Base-by-base conservation (phyloP, 1,140 invertebrate genomes). In the Leguminivora glycinivorella region DNA sequence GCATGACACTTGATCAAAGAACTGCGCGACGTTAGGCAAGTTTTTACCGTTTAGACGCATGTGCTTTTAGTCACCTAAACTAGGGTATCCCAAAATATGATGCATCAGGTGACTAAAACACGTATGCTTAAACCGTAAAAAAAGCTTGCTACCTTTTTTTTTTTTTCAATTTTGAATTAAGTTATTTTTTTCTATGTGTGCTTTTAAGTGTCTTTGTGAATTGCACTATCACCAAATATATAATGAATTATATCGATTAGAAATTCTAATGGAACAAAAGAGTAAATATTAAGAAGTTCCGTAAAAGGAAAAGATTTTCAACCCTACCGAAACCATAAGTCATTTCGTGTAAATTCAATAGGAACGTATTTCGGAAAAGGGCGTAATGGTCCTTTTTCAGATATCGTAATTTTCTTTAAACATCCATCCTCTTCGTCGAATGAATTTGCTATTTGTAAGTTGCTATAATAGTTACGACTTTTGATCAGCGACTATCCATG, bases 241-340 rank as follows among this genome's bases (percentile, higher is more conserved):
- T 0, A 17, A 22, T 52, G 47, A 52, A 52, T 52, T 52, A 52
- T 52, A 52, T 52, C 47, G 47, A 52, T 52, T 52, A 10, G 47
- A 52, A 52, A 52, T 52, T 22, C 2, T 9, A 19, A 9, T 52
- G 19, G 47, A 52, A 52, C 47, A 9, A 19, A 6, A 22, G 47
- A 17, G 40, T 17, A 17, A 43, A 43, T 5, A 43, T n/a, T n/a
- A 17, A n/a, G n/a, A n/a, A n/a, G 34, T 38, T 38, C 34, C 34
- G 14, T 34, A 34, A 34, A 38, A 38, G 2, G 31, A 38, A 38
- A 38, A 38, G n/a, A 43, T n/a, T 43, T 43, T 43, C 47, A 63
- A 31, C 58, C 58, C 58, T 63, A 63, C 58, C 58, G 58, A 63
- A 63, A 63, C 58, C 58, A 34, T 63, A 63, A 34, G 58, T 63